Base-by-base conservation (phyloP, 53 echinoderm and acorn worm genomes). In the Echinarachnius parma region DNA sequence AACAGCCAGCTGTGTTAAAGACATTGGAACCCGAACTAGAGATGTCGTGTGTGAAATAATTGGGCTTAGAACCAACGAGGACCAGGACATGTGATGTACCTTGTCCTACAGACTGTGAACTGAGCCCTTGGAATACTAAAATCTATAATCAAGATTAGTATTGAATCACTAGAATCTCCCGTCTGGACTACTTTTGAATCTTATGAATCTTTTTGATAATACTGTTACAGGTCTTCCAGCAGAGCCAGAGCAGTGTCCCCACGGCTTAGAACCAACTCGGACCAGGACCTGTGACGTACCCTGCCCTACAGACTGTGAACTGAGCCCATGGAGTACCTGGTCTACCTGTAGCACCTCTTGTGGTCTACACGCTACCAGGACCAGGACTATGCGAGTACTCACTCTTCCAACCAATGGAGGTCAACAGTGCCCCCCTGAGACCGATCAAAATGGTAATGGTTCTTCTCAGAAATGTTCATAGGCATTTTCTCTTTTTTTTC, bases 281-380 rank as follows among this genome's bases (percentile, higher is more conserved):
- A 46, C 34, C 34, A 85, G 80, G 31, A 16, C 80, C 28, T 98
- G 98, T 52, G 79, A 85, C 29, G 50, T 86, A 21, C 55, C 83
- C 31, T 98, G 98, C 62, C 91, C 91, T 2, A 59, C 84, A 14
- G 91, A 98, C 80, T 98, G 98, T 61, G 49, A 64, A 48, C 86
- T 98, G 46, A 92, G 88, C 26, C 50, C 83, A 4, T 92, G 83
- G 78, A 85, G 91, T 25, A 75, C 80, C 18, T 92, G 88, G 85
- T 92, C 98, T 1, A 64, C 66, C 0, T 98, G 98, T 46, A 98
- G 91, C 47, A 76, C 79, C 21, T 82, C 92, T 0, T 98, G 98
- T 68, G 98, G 98, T 47, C 52, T 34, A 2, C 77, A 76, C 29
- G 87, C 78, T 0, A 53, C 28, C 8, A 75, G 85, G 56, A 81